These are phyloP conservation scores for Parazoanthus swiftii DNA, from an alignment of 92 coral and sea anemone species.

Conservation along the genomic window DNA sequence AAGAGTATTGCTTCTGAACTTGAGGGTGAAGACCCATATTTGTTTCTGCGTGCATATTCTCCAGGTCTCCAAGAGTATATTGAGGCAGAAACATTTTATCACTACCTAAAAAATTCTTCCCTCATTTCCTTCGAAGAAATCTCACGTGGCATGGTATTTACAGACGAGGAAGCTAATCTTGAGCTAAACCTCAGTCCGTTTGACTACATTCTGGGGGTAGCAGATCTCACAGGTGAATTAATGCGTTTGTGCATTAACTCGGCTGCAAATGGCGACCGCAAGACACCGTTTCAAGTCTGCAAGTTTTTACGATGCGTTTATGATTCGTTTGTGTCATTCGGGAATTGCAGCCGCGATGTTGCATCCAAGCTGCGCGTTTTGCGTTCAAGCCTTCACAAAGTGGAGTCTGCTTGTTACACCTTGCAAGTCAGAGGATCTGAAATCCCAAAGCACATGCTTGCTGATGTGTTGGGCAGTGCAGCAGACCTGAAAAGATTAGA, in stretches of 20 bases:
- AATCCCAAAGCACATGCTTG: slow-evolving; percentile 82
- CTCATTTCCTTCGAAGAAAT: slow-evolving; percentile 74
- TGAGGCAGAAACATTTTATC: slow-evolving; percentile 80
- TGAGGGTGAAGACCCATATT: slow-evolving; percentile 75
- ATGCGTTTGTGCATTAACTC: slow-evolving; percentile 93
- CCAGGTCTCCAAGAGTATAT: slow-evolving; percentile 94
- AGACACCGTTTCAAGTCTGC: slow-evolving; percentile 81
- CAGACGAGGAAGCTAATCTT: slow-evolving; percentile 39
- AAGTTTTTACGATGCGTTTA: slow-evolving; percentile 72
- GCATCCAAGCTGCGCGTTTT: slow-evolving; percentile 73
- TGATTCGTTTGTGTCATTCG: slow-evolving; percentile 73
- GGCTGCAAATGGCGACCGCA: slow-evolving; percentile 81
- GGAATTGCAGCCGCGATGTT: slow-evolving; percentile 68
- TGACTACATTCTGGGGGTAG: slow-evolving; percentile 87
- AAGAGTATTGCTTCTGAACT: slow-evolving; percentile 82
- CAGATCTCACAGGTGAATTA: slow-evolving; percentile 96
- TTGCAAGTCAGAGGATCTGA: slow-evolving; percentile 91
- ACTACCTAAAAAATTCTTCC: slow-evolving; percentile 68
- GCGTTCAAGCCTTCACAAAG: slow-evolving; percentile 79
- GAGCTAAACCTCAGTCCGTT: slow-evolving; percentile 66
- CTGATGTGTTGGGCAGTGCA: slow-evolving; percentile 57
- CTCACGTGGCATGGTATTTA: slow-evolving; percentile 57
- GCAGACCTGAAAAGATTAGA: slow-evolving; percentile 29
- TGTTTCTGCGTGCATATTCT: slow-evolving; percentile 79
- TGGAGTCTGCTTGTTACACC: slow-evolving; percentile 88